Evolutionary conservation across 2,888 invertebrate genomes (phyloP).

Genomic region (Microchrysa polita): DNA sequence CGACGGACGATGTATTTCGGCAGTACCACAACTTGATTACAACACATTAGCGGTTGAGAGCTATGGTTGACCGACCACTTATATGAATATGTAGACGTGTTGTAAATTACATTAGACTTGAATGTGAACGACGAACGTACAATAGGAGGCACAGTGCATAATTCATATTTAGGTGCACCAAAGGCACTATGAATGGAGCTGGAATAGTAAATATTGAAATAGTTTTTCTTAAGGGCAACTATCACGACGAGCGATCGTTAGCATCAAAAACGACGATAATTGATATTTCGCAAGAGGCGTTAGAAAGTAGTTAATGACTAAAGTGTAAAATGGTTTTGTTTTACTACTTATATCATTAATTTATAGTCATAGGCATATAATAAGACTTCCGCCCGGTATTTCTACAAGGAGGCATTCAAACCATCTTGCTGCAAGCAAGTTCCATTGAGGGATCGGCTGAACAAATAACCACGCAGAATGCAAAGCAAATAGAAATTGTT

Average conservation of each 20-base stretch:
- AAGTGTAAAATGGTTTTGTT: too few relatives aligned
- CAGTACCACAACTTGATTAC: constrained; percentile 17
- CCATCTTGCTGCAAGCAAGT: too few relatives aligned
- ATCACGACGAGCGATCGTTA: background rate
- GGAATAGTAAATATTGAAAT: constrained; percentile 5
- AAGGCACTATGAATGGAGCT: background rate
- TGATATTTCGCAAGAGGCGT: background rate
- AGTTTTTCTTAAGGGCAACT: constrained; percentile 33
- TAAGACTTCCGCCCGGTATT: too few relatives aligned
- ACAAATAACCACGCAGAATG: too few relatives aligned
- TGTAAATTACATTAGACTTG: constrained; percentile 9
- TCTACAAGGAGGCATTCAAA: too few relatives aligned
- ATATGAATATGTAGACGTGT: constrained; percentile 36
- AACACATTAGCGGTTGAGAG: constrained; percentile 14
- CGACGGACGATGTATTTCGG: background rate
- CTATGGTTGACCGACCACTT: constrained; percentile 31
- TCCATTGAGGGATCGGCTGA: too few relatives aligned
- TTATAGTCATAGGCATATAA: too few relatives aligned
- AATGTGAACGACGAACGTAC: background rate
- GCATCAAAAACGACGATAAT: background rate
- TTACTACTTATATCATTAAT: too few relatives aligned
- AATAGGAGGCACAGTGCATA: background rate
- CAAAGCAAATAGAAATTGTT: too few relatives aligned
- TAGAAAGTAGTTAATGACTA: constrained; percentile 9
- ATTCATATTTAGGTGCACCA: background rate